These are phyloP conservation scores for Shargacucullia verbasci DNA, from an alignment of 2,888 invertebrate genomes.

Conservation along the genomic window DNA sequence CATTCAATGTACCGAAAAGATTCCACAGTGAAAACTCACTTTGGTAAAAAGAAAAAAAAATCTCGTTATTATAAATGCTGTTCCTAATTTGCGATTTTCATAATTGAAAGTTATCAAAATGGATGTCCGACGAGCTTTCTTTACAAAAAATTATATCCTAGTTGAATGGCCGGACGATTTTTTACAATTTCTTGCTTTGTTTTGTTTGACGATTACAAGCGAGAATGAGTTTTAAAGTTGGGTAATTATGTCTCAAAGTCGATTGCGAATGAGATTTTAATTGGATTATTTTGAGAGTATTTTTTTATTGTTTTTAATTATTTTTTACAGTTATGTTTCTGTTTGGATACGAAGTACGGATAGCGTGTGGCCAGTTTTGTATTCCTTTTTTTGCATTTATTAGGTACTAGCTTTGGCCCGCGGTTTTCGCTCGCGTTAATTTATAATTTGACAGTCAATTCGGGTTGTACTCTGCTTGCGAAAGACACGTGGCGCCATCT, in stretches of 20 bases:
- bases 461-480: no score
- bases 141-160: conserved; percentile 65
- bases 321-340: conserved; percentile 40
- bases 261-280: conserved; percentile 27
- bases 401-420: no score
- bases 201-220: conserved; percentile 24
- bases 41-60: conserved; percentile 44
- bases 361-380: conserved; percentile 18
- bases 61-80: conserved; percentile 52
- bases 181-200: conserved; percentile 64
- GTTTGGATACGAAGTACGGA: conserved; percentile 18
- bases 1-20: conserved; percentile 69
- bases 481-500: no score
- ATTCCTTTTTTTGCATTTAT: no score
- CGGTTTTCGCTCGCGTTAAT: no score
- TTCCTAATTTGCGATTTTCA: conserved; percentile 72
- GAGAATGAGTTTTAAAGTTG: conserved; percentile 53
- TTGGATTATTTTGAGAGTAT: conserved; percentile 40
- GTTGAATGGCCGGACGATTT: conserved; percentile 49
- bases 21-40: conserved; percentile 61
- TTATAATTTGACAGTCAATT: no score
- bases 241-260: conserved; percentile 28
- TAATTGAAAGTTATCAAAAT: conserved; percentile 79
- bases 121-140: conserved; percentile 65
- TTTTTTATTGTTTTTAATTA: conserved; percentile 55